phyloP scores from a whole-genome alignment of 2,797 vertebrate species.

The Notolabrus celidotus region DNA sequence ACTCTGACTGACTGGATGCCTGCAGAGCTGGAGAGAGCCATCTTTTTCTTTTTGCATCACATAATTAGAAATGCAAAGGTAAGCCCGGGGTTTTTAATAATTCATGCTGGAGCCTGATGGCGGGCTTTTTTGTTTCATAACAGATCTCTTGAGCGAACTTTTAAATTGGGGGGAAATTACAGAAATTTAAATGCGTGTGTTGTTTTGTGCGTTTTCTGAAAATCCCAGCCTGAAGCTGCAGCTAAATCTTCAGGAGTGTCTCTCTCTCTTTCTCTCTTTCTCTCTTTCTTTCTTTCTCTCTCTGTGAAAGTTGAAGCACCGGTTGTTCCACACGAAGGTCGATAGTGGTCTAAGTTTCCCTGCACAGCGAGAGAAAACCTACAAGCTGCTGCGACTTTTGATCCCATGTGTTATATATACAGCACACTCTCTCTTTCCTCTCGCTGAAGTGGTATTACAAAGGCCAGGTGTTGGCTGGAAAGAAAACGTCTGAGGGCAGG shows the following conservation, averaged over 20 bases:
- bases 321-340: conserved; percentile 38
- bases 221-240: conserved; percentile 65
- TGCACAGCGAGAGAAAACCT: conserved; percentile 2
- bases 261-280: not conserved
- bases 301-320: conserved; percentile 29
- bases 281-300: conserved; percentile 4
- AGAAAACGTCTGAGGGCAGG: conserved; percentile 73
- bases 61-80: conserved; percentile 81
- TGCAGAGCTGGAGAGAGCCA: conserved; percentile 54
- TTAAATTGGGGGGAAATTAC: conserved; percentile 75
- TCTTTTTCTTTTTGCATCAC: conserved; percentile 38
- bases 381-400: conserved; percentile 40
- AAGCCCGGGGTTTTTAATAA: conserved; percentile 72
- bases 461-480: conserved; percentile 74
- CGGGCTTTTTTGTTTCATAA: conserved; percentile 71
- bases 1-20: conserved; percentile 49
- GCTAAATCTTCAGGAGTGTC: conserved; percentile 48
- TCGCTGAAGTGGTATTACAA: conserved; percentile 44
- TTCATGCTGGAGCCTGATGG: conserved; percentile 48
- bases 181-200: conserved; percentile 64
- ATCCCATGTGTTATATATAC: conserved; percentile 41
- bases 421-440: conserved; percentile 30
- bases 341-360: conserved; percentile 37
- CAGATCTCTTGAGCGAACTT: conserved; percentile 69
- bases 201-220: conserved; percentile 57